Base-by-base conservation (phyloP, 1,140 invertebrate species). In the Eriocheir sinensis region DNA sequence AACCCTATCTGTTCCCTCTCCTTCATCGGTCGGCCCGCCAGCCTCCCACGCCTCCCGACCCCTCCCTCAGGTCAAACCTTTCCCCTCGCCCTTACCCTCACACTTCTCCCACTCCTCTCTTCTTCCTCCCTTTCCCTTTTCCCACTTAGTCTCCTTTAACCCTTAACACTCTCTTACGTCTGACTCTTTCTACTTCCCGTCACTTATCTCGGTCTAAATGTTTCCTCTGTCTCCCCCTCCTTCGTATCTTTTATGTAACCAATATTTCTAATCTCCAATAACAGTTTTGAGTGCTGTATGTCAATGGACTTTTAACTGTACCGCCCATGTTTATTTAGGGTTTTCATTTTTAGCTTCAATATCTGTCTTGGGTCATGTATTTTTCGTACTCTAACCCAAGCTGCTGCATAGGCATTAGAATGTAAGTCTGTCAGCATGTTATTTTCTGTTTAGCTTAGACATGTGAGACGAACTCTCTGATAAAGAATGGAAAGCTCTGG, bases 1-100 rank as follows among this genome's bases (percentile, higher is more conserved):
- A 92, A 92, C 91, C 79, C 79, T 92, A 92, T 92, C 91, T 92
- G 91, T 92, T 92, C 79, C 91, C 91, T 83, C 36, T 92, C 91
- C 91, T 91, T 91, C 91, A 34, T 91, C 79, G 40, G 40, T 15
- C 91, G 3, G 17, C 21, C 72, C 27, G 38, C 40, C 38, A 32
- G 3, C 41, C 32, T 9, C 34, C 38, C 48, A 27, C 72, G 60
- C 21, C 30, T 36, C 86, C 40, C 86, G 2, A 12, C 38, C 86
- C 38, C 86, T 41, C n/a, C 38, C 86, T 44, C 86, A 40, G 38
- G n/a, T 41, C 38, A 38, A 8, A 89, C 86, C 86, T 12, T 30
- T 41, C 12, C 86, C 79, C 79, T 17, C 79, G n/a, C 79, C n/a
- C 79, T 34, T 34, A 81, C 79, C 79, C 9, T 30, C 79, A 34